phyloP scores from a whole-genome alignment of 1,140 invertebrate species.

The Oedothorax gibbosus region DNA sequence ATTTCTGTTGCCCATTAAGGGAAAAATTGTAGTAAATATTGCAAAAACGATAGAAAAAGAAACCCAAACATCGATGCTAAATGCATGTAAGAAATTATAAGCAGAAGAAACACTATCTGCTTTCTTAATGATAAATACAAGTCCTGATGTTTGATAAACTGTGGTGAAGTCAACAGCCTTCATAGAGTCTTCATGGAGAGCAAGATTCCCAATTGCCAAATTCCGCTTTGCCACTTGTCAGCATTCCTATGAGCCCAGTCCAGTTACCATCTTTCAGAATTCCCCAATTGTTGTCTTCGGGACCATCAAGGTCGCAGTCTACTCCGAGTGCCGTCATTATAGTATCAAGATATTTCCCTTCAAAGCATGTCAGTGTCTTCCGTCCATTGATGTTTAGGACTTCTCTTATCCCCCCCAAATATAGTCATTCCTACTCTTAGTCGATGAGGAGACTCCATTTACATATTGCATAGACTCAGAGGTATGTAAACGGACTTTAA shows the following conservation, averaged over 20 bases:
- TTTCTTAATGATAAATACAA: constrained; percentile 4
- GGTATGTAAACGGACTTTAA: too few relatives aligned
- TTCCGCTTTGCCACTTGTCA: neutral
- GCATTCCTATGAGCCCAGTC: constrained; percentile 11
- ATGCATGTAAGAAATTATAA: neutral
- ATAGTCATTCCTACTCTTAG: too few relatives aligned
- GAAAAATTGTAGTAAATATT: neutral
- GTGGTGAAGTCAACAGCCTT: constrained; percentile 22
- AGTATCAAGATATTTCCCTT: neutral
- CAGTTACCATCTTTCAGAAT: constrained; percentile 2
- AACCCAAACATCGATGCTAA: neutral
- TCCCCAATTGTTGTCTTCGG: neutral
- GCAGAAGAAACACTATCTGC: neutral
- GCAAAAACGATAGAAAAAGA: neutral
- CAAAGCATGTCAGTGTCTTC: neutral
- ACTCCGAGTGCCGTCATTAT: neutral
- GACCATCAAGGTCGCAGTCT: neutral
- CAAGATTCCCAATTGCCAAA: neutral
- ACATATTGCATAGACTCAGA: too few relatives aligned
- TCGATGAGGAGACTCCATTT: too few relatives aligned
- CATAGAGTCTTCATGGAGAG: neutral
- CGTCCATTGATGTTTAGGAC: neutral
- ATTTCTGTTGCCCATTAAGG: too few relatives aligned
- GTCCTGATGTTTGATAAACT: neutral
- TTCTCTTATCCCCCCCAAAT: too few relatives aligned